These are phyloP conservation scores for Tetraodon nigroviridis DNA, from an alignment of 2,113 vertebrate species.

Conservation along the genomic window DNA sequence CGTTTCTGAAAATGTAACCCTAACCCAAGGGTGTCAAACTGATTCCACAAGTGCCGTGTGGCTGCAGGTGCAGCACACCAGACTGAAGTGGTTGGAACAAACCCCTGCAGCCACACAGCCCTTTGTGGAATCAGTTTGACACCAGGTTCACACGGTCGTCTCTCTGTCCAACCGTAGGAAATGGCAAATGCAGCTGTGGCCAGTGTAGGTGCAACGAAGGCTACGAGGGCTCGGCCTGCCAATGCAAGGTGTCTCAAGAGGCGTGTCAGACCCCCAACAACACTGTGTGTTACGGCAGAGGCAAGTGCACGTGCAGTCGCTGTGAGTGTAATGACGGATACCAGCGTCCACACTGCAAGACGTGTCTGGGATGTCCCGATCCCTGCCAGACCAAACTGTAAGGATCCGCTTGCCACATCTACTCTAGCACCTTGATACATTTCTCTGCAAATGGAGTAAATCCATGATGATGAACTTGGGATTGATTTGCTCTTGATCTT, in stretches of 20 bases:
- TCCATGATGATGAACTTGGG: neutral
- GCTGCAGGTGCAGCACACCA: too few species aligned
- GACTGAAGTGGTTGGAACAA: too few species aligned
- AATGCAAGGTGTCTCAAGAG: conserved; percentile 68
- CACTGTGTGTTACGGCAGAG: conserved; percentile 76
- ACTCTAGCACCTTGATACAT: too few species aligned
- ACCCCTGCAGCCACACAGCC: too few species aligned
- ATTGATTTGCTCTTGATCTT: neutral
- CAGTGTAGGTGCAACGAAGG: conserved; percentile 59
- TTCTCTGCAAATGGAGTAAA: neutral
- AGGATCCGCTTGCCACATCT: conserved; percentile 39
- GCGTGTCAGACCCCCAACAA: conserved; percentile 46
- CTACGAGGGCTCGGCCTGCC: conserved; percentile 82
- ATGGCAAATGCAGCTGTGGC: conserved; percentile 81
- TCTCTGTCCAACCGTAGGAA: conserved; percentile 49
- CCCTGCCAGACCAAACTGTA: conserved; percentile 76
- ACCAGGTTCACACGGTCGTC: neutral
- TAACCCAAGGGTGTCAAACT: too few species aligned
- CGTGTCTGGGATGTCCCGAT: conserved; percentile 69
- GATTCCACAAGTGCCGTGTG: too few species aligned
- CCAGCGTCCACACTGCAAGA: conserved; percentile 73
- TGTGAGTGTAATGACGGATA: conserved; percentile 76
- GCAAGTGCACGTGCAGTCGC: conserved; percentile 80
- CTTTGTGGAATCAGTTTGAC: too few species aligned
- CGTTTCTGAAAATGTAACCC: too few species aligned